Conservation (phyloP, 2,888 invertebrate species). For the Odontocolon sp. region DNA sequence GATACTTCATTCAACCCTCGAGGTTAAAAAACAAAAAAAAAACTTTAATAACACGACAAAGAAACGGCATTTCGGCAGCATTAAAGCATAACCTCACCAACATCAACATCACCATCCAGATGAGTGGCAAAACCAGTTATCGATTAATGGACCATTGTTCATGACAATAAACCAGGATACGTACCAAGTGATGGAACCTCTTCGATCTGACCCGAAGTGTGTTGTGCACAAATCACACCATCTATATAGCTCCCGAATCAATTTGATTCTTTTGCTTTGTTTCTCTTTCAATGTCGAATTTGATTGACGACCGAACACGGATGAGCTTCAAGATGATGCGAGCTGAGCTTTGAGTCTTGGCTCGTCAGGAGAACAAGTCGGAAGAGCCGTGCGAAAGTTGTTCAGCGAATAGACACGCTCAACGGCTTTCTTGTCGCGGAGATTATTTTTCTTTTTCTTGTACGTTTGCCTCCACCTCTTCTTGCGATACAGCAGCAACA, state of each 20-base stretch:
- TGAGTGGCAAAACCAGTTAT: neutral
- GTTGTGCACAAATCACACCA: neutral
- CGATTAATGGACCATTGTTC: constrained; percentile 48
- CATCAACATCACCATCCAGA: neutral
- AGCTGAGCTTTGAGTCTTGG: neutral
- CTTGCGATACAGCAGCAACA: constrained; percentile 17
- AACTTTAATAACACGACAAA: neutral
- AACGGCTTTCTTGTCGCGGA: constrained; percentile 28
- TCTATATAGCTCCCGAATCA: constrained; percentile 15
- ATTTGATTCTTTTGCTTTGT: constrained; percentile 12
- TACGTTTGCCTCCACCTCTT: neutral
- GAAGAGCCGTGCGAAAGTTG: neutral
- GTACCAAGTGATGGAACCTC: neutral
- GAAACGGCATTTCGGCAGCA: neutral
- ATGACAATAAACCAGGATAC: constrained; percentile 31
- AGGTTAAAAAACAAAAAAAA: neutral
- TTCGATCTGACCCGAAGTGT: constrained; percentile 16
- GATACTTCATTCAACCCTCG: neutral
- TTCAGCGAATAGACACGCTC: neutral
- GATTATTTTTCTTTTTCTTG: neutral
- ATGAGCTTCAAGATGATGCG: neutral
- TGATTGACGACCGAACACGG: constrained; percentile 9
- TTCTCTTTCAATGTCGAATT: neutral
- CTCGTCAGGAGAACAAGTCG: neutral
- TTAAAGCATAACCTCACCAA: neutral